A percentile compares a stretch with the other conserved stretches of the same genome.
These are phyloP conservation scores for Hermaeophaga mercurialis DNA, from an alignment of 2,888 invertebrate species.

Conservation along the genomic window DNA sequence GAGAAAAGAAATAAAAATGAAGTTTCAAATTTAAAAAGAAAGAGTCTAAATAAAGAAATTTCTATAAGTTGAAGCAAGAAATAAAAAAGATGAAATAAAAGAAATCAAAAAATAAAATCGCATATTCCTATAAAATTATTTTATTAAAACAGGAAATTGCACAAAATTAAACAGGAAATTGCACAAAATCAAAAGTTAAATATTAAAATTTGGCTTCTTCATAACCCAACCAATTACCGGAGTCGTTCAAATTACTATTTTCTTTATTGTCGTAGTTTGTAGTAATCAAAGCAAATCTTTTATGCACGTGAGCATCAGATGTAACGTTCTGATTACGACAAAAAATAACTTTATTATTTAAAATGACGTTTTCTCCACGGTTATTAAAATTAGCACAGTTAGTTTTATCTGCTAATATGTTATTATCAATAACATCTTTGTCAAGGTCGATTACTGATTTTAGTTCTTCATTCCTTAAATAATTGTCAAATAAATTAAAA, in stretches of 20 bases:
- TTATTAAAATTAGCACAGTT: conserved; percentile 29
- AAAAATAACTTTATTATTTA: conserved; percentile 48
- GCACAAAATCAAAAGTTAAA: conserved; percentile 20
- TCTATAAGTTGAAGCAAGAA: too few relatives aligned
- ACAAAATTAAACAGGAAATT: not conserved
- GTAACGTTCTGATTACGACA: conserved; percentile 43
- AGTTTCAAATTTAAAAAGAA: too few relatives aligned
- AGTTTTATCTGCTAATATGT: conserved; percentile 25
- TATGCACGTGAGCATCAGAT: conserved; percentile 43
- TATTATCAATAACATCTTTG: not conserved
- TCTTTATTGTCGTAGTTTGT: conserved; percentile 39
- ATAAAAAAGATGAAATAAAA: too few relatives aligned
- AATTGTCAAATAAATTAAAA: conserved; percentile 41
- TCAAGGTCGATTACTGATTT: not conserved
- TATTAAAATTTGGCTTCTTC: conserved; percentile 54
- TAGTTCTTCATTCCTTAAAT: conserved; percentile 5
- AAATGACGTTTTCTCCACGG: conserved; percentile 44
- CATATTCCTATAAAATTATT: too few relatives aligned
- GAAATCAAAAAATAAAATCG: too few relatives aligned
- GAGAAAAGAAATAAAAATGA: too few relatives aligned
- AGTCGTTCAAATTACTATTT: conserved; percentile 35
- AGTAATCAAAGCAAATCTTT: conserved; percentile 41
- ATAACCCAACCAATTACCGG: conserved; percentile 56
- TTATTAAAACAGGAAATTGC: too few relatives aligned
- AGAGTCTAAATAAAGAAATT: too few relatives aligned